Percentiles rank a stretch among this genome's conserved stretches.
Conservation (phyloP, 2,888 invertebrate genomes). For the Formica aserva region DNA sequence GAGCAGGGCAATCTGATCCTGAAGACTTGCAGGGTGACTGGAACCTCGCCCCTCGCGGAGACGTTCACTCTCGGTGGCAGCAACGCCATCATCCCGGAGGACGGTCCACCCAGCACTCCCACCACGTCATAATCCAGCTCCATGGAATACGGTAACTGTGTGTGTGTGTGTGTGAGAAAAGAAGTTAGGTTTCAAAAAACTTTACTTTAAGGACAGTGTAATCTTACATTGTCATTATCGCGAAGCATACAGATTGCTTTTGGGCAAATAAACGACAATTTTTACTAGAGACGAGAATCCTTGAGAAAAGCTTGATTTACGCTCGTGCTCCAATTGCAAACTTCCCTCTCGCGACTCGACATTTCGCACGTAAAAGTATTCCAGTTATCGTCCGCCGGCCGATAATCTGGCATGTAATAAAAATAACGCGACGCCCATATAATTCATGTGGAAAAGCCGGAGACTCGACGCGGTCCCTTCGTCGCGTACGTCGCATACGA, state of each 20-base stretch:
- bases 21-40: constrained; percentile 91
- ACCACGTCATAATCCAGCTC: constrained; percentile 92
- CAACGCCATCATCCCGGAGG: constrained; percentile 87
- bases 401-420: constrained; percentile 52
- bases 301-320: neutral
- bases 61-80: constrained; percentile 94
- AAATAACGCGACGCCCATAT: constrained; percentile 54
- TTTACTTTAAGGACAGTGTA: neutral
- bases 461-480: constrained; percentile 12
- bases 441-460: constrained; percentile 47
- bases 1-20: constrained; percentile 94
- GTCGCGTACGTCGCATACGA: constrained; percentile 34
- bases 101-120: constrained; percentile 79
- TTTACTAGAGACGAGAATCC: neutral
- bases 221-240: neutral
- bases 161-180: constrained; percentile 80
- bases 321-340: neutral
- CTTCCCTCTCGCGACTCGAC: neutral
- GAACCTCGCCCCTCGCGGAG: constrained; percentile 92
- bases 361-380: constrained; percentile 32
- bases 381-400: constrained; percentile 48
- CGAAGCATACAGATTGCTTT: neutral
- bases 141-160: constrained; percentile 92
- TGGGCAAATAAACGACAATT: neutral
- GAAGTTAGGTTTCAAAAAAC: neutral